Conservation (phyloP, 2,888 invertebrate genomes). For the Hydrotaea diabolus region DNA sequence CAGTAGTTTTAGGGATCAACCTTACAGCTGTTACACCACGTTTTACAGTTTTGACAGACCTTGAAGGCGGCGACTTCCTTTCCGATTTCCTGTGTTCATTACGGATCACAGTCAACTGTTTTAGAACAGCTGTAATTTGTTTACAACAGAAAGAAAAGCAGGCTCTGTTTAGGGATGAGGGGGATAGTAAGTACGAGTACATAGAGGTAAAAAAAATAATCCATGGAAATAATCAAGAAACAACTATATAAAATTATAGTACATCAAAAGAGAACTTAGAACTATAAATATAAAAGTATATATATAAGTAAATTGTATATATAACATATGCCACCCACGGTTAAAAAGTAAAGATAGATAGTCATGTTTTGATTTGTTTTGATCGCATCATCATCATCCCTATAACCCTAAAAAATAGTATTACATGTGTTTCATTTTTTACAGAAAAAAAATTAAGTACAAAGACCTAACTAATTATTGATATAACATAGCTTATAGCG, state of each 20-base stretch:
- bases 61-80: neutral
- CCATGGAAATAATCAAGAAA: constrained; percentile 1
- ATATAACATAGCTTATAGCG: neutral
- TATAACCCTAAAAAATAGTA: constrained; percentile 35
- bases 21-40: too few species aligned
- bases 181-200: constrained; percentile 22
- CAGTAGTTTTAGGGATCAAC: too few species aligned
- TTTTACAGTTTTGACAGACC: neutral
- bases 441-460: constrained; percentile 28
- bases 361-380: neutral
- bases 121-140: neutral
- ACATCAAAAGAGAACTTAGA: constrained; percentile 33
- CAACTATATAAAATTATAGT: constrained; percentile 37
- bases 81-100: constrained; percentile 2
- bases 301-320: constrained; percentile 22
- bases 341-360: constrained; percentile 18
- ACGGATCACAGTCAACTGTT: constrained; percentile 27
- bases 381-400: constrained; percentile 8
- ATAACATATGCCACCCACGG: constrained; percentile 62
- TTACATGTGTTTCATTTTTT: neutral
- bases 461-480: constrained; percentile 23
- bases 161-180: neutral
- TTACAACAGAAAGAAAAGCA: neutral
- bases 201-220: neutral
- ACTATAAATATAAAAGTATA: constrained; percentile 37